Evolutionary conservation across 1,140 invertebrate species (phyloP).

Genomic region (Leptinotarsa undecemlineata): DNA sequence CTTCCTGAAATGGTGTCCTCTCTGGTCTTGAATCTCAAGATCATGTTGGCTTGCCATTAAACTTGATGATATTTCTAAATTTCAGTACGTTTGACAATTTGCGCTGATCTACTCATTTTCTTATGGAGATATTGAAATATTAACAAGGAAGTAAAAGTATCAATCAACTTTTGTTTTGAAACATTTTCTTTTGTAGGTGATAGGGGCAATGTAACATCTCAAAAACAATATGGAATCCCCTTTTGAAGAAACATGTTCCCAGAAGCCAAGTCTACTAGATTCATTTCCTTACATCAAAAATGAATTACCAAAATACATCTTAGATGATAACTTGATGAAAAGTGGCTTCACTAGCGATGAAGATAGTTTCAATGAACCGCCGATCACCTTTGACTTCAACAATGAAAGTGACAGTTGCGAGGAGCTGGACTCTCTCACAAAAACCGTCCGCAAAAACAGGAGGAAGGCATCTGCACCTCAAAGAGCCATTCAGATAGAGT

Average conservation of each 20-base stretch:
- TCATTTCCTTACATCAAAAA: conserved; percentile 27
- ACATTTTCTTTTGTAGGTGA: no score
- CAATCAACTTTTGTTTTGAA: no score
- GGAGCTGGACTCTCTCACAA: conserved; percentile 20
- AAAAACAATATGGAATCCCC: neutral
- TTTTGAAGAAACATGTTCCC: neutral
- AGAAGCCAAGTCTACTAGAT: neutral
- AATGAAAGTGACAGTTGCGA: conserved; percentile 25
- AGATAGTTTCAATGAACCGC: conserved; percentile 18
- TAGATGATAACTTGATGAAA: conserved; percentile 26
- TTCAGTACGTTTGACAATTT: no score
- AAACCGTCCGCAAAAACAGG: conserved; percentile 24
- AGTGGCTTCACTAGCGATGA: conserved; percentile 26
- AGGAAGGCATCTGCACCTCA: conserved; percentile 28
- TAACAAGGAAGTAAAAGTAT: no score
- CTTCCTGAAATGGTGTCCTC: no score
- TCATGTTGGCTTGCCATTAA: no score
- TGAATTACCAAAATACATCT: conserved; percentile 11
- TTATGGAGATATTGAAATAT: no score
- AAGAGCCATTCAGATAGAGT: conserved; percentile 27
- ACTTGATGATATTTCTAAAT: no score
- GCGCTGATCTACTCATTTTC: no score
- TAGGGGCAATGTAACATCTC: no score
- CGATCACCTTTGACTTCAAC: conserved; percentile 24
- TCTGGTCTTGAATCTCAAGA: no score